These are phyloP conservation scores for Amblyopsis hoosieri DNA, from an alignment of 2,797 vertebrate species.

Conservation along the genomic window DNA sequence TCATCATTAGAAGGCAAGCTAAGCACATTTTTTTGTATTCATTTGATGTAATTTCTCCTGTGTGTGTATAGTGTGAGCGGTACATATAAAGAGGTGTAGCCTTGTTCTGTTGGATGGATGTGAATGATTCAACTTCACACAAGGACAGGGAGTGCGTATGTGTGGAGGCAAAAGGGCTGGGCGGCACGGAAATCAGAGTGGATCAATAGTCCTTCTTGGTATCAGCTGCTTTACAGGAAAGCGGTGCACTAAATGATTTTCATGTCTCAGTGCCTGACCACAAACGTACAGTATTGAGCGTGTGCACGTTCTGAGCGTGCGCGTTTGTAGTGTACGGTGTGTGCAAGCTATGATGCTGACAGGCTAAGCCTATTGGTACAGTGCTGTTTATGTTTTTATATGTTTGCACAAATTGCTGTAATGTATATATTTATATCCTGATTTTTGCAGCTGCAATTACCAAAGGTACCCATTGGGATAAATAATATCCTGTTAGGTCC, in stretches of 20 bases:
- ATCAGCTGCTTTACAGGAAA: conserved; percentile 65
- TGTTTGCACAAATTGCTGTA: too few species aligned
- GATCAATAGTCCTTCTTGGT: conserved; percentile 62
- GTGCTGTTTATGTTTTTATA: too few species aligned
- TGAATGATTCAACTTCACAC: too few species aligned
- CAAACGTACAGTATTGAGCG: conserved; percentile 5
- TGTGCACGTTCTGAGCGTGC: neutral
- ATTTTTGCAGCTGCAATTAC: neutral
- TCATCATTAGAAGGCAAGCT: too few species aligned
- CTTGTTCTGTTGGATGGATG: too few species aligned
- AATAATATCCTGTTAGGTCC: neutral
- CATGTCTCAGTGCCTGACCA: conserved; percentile 25
- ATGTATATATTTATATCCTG: too few species aligned
- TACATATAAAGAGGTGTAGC: neutral
- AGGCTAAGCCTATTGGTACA: neutral
- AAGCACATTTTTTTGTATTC: too few species aligned
- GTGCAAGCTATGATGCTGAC: conserved; percentile 1
- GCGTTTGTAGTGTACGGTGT: neutral
- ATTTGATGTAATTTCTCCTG: too few species aligned
- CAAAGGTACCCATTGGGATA: neutral
- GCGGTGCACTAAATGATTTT: conserved; percentile 34
- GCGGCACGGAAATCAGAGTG: conserved; percentile 17
- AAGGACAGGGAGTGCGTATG: too few species aligned
- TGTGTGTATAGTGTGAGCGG: neutral
- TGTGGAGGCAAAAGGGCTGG: neutral